Conservation (phyloP, 1,140 invertebrate species). For the Bombus affinis region DNA sequence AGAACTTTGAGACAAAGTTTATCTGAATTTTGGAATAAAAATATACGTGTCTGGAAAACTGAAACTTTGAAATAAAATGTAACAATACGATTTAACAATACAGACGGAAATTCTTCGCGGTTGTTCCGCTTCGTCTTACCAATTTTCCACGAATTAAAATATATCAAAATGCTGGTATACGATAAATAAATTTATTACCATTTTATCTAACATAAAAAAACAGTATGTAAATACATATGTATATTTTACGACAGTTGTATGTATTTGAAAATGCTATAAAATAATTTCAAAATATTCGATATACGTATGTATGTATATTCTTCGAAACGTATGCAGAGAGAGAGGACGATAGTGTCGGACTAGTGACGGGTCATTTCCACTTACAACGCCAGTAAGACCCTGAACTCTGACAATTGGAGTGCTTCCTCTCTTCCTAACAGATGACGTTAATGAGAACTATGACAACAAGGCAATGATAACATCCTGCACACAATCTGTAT, state of each 20-base stretch:
- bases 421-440: conserved; percentile 21
- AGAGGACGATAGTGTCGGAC: not conserved
- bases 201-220: not conserved
- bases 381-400: not conserved
- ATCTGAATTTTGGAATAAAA: too few species aligned
- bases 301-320: not conserved
- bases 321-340: too few species aligned
- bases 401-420: conserved; percentile 28
- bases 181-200: too few species aligned
- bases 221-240: not conserved
- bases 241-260: not conserved
- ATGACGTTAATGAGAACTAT: conserved; percentile 26
- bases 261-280: not conserved
- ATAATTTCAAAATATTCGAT: not conserved
- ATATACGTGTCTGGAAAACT: too few species aligned
- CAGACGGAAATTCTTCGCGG: too few species aligned
- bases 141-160: not conserved
- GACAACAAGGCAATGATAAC: conserved; percentile 36
- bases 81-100: not conserved
- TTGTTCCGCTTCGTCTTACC: not conserved
- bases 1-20: too few species aligned
- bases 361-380: conserved; percentile 3
- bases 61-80: not conserved
- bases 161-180: not conserved
- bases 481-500: conserved; percentile 9